Base-by-base conservation (phyloP, 1,140 invertebrate species). In the Monochamus saltuarius region DNA sequence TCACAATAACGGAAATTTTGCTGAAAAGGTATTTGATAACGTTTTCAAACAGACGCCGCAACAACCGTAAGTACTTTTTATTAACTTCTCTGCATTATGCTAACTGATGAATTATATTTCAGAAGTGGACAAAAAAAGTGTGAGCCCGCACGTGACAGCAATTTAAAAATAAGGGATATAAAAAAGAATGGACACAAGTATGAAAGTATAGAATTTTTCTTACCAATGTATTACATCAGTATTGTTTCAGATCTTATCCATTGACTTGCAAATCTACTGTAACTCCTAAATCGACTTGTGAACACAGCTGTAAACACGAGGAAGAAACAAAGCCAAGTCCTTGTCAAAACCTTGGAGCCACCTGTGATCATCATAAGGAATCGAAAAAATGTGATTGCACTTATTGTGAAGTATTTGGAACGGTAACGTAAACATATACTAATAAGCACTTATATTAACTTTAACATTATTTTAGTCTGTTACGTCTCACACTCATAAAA, bases 301-400 rank as follows among this genome's bases (percentile, higher is more conserved):
- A 40, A 7, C 39, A 40, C 14, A 40, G 11, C 8, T 40, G 39
- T 8, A 40, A 14, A 14, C 39, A 40, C 8, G 39, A 40, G 39
- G 39, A 40, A 14, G 39, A 40, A 40, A 40, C 11, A 3, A 14
- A 40, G 8, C 22, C 19, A 56, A 42, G 29, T 56, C 9, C 45
- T 13, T 43, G 53, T 40, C 53, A 53, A 53, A 38, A 39, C 22
- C 39, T 45, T 35, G n/a, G 17, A 19, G 42, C 14, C 8, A 19
- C 22, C 14, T 56, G 53, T 56, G 53, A 56, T 7, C 53, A 56
- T 16, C 47, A 35, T 7, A 43, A 43, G 34, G 67, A 72, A 19
- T 60, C 60, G 8, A 73, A 73, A 34, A 71, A 67, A 63, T 75
- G 73, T 56, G 70, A 70, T 62, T 73, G 73, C 58, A 71, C 70